Evolutionary conservation across 2,888 invertebrate species (phyloP).

Genomic region (Platynereis dumerilii): DNA sequence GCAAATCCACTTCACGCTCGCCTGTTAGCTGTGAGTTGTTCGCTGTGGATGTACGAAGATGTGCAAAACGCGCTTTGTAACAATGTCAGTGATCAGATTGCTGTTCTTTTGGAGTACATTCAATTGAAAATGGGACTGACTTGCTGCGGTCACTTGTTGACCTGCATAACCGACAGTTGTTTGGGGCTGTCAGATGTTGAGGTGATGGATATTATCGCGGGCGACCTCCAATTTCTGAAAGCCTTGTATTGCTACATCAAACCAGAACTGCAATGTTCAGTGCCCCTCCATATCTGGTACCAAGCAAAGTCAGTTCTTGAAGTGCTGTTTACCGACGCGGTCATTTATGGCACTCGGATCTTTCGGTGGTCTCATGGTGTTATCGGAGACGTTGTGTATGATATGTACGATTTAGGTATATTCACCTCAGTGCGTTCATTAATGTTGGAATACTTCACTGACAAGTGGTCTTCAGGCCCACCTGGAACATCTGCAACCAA

Average conservation of each 20-base stretch:
- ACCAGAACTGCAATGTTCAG: neutral
- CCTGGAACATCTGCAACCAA: neutral
- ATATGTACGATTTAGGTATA: neutral
- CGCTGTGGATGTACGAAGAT: too few species aligned
- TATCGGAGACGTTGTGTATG: slow-evolving; percentile 9
- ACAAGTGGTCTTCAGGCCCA: slow-evolving; percentile 13
- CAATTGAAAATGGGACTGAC: too few species aligned
- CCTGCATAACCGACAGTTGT: slow-evolving; percentile 10
- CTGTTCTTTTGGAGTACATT: too few species aligned
- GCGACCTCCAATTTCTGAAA: slow-evolving; percentile 18
- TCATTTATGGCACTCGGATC: slow-evolving; percentile 5
- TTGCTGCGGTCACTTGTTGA: too few species aligned
- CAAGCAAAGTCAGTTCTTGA: neutral
- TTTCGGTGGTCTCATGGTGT: slow-evolving; percentile 10
- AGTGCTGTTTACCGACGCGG: neutral
- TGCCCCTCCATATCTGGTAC: slow-evolving; percentile 19
- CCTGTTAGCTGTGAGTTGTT: too few species aligned
- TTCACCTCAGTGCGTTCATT: neutral
- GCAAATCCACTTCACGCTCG: too few species aligned
- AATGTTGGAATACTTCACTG: slow-evolving; percentile 28
- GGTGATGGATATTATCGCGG: slow-evolving; percentile 26
- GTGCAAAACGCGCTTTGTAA: too few species aligned
- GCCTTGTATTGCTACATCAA: neutral
- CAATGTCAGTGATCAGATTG: too few species aligned
- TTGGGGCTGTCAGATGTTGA: slow-evolving; percentile 31